These are phyloP conservation scores for Caenorhabditis parvicauda DNA, from an alignment of 2,888 invertebrate genomes.

Conservation along the genomic window DNA sequence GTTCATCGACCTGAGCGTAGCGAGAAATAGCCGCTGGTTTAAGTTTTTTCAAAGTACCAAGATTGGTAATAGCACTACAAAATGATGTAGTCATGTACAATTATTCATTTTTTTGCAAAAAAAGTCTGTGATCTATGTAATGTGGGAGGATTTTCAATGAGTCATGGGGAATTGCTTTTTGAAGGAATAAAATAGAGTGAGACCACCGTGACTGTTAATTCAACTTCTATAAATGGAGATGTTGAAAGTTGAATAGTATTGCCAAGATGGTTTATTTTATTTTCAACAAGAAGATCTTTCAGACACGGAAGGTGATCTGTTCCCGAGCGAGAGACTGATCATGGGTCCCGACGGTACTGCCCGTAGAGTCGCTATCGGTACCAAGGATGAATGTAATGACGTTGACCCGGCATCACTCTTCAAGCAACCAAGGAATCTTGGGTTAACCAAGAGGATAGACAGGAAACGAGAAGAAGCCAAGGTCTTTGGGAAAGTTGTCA, in stretches of 20 bases:
- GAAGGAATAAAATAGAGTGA: no score
- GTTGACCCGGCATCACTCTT: conserved; percentile 41
- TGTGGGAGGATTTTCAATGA: no score
- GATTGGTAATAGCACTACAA: no score
- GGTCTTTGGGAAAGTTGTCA: conserved; percentile 45
- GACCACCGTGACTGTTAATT: no score
- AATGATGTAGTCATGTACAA: no score
- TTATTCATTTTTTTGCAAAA: no score
- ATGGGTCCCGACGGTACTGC: conserved; percentile 14
- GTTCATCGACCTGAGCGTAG: no score
- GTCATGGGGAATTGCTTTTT: no score
- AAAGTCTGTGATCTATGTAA: no score
- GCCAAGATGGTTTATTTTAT: not conserved
- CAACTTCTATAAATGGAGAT: not conserved
- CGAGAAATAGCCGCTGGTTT: no score
- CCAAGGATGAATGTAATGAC: conserved; percentile 12
- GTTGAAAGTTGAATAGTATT: not conserved
- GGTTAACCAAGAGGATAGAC: conserved; percentile 28
- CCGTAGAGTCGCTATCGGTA: conserved; percentile 16
- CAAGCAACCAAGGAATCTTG: conserved; percentile 34
- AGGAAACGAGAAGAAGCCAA: conserved; percentile 21
- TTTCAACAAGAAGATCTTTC: conserved; percentile 2
- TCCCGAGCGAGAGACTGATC: conserved; percentile 30
- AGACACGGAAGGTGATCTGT: conserved; percentile 41
- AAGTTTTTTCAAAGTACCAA: no score